Conservation (phyloP, 1,140 invertebrate genomes). For the Tetraneura akinire region DNA sequence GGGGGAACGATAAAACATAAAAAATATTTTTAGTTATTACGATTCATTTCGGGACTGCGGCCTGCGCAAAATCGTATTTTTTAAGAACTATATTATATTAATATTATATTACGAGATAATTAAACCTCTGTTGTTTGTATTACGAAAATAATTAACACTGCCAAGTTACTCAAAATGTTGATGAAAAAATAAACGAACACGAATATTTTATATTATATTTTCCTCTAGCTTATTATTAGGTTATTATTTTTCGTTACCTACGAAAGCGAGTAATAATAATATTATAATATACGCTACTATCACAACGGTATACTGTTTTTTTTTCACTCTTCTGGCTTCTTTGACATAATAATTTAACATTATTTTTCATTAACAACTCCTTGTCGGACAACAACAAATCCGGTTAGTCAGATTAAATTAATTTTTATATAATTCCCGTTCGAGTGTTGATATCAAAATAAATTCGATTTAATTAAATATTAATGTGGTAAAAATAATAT, state of each 20-base stretch:
- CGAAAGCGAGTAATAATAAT: not conserved
- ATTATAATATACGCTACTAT: too few species aligned
- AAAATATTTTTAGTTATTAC: too few species aligned
- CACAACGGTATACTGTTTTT: slow-evolving; percentile 20
- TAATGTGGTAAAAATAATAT: not conserved
- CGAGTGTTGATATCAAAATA: slow-evolving; percentile 2
- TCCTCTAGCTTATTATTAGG: not conserved
- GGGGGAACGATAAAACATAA: too few species aligned
- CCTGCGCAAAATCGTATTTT: not conserved
- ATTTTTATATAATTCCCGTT: not conserved
- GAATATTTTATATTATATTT: too few species aligned
- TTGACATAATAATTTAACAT: slow-evolving; percentile 2
- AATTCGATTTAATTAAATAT: slow-evolving; percentile 12
- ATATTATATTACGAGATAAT: not conserved
- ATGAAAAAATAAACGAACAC: too few species aligned
- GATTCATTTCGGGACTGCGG: not conserved
- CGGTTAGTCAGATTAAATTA: not conserved
- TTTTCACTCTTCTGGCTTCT: not conserved
- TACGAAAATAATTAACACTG: slow-evolving; percentile 14
- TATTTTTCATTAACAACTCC: not conserved
- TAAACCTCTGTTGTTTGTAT: not conserved
- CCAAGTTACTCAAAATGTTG: slow-evolving; percentile 3
- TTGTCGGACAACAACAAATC: not conserved
- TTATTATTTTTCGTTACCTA: slow-evolving; percentile 20
- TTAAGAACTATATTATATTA: too few species aligned